Percentiles rank a stretch among this genome's conserved stretches.
These are phyloP conservation scores for Platichthys stellatus DNA, from an alignment of 2,113 vertebrate genomes.

Conservation along the genomic window DNA sequence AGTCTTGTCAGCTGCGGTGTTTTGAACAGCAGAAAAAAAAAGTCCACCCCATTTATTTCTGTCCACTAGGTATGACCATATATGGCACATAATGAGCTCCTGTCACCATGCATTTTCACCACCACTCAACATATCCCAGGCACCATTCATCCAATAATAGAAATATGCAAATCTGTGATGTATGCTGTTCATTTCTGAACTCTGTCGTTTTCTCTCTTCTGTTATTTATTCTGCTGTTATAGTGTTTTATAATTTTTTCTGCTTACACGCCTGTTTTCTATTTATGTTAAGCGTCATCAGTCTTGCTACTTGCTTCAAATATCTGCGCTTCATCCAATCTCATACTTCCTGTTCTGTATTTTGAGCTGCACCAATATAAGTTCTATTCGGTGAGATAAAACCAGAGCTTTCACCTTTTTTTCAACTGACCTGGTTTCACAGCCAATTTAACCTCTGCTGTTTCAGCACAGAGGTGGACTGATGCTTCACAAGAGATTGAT, in stretches of 20 bases:
- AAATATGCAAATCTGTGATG: slow-evolving; percentile 34
- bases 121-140: neutral
- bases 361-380: slow-evolving; percentile 4
- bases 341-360: neutral
- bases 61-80: slow-evolving; percentile 43
- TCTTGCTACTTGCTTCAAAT: slow-evolving; percentile 12
- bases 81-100: slow-evolving; percentile 30
- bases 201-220: slow-evolving; percentile 15
- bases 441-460: neutral
- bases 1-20: slow-evolving; percentile 34
- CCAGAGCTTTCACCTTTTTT: neutral
- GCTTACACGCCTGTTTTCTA: neutral
- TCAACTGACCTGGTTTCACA: neutral
- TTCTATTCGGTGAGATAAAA: neutral
- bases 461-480: neutral
- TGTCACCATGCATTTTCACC: slow-evolving; percentile 24
- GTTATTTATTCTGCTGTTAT: slow-evolving; percentile 7
- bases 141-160: slow-evolving; percentile 37
- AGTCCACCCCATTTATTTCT: neutral
- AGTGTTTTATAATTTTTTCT: neutral
- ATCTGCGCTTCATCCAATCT: neutral
- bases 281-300: neutral
- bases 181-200: slow-evolving; percentile 8
- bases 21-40: slow-evolving; percentile 19
- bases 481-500: slow-evolving; percentile 32